Base-by-base conservation (phyloP, 1,140 invertebrate species). In the Tetraneura akinire region DNA sequence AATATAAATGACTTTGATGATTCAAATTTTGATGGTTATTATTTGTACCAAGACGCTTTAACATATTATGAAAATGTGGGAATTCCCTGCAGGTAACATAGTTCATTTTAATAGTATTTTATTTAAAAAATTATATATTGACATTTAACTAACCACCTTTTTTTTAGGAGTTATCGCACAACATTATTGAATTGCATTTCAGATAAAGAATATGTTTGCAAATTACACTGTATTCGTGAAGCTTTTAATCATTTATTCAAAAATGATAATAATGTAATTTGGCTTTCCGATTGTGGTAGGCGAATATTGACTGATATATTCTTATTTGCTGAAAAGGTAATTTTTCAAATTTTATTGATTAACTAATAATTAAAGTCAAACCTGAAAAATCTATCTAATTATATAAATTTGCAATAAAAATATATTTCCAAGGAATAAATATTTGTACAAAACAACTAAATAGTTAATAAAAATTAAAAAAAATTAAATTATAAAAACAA, bases 201-300 rank as follows among this genome's bases (percentile, higher is more conserved):
- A n/a, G 95, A 97, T 85, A 90, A 91, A 23, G 97, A 99, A 87
- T 98, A 97, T 87, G 87, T 98, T 81, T 95, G 95, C 23, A 98
- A 98, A 88, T 88, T 98, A 42, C 92, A 97, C 84, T 98, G 96
- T 85, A 86, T 96, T 53, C 89, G 97, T 55, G 87, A 93, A 74
- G 96, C 95, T 45, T 95, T 97, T 85, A 91, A 93, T 83, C 88
- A 90, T 83, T 88, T 97, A 74, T 92, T 98, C 84, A 89, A 89
- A 83, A 90, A 93, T 84, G 87, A 89, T 0, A 86, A 87, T 0
- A 91, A 90, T 51, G 91, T 92, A 83, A 86, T 89, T n/a, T 98
- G 93, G 93, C 95, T 97, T 84, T 90, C 90, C 64, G 91, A 95
- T 85, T 90, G 93, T 81, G 96, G 96, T 18, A 88, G 93, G 66